Evolutionary conservation across 37 sponge, comb jelly and placozoan species (phyloP), one percentile per base, ranked within the genome.

Genomic region (Geodia barretti): DNA sequence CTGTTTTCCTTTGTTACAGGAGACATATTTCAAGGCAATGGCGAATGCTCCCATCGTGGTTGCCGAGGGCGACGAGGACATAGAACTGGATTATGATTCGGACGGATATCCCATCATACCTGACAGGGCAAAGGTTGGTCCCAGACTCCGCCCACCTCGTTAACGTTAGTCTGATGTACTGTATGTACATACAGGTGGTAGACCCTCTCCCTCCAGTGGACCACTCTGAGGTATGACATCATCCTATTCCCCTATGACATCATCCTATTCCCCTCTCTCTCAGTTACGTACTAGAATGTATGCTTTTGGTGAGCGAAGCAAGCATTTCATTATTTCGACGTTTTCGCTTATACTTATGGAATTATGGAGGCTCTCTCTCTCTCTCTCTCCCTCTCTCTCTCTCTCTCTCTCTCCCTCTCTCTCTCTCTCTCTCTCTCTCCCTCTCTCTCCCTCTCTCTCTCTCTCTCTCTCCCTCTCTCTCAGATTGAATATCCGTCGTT

Each of bases 61-160:
- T 29, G 79, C 75, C 8, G 92, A 97, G 60, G 97, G 89, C 0
- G 97, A 92, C 0, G 94, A 95, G 1, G 98, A 98, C 7, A 31
- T 82, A 36, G 93, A 93, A 61, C 61, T 93, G 61, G 96, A 98
- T 29, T 98, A 98, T 64, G 99, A 98, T 64, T 89, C 79, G 1
- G 99, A 98, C 71, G 99, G 99, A 9, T 85, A 94, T 59, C 99
- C 99, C 20, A 92, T 96, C 43, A 11, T 84, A 20, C 89, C 92
- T 19, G 93, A 92, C 30, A 83, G 80, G 68, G 76, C 88, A 39
- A 89, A 83, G 77, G 91, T 85, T 3, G 20, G 81, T 20, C 72
- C 23, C 25, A 0, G 26, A 33, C 23, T 2, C 4, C 63, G 32
- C 20, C 20, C 54, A 17, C 7, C 14, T 47, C 54, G 7, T 17